phyloP scores from a whole-genome alignment of 2,888 invertebrate species.

The Siphlonurus alternatus region DNA sequence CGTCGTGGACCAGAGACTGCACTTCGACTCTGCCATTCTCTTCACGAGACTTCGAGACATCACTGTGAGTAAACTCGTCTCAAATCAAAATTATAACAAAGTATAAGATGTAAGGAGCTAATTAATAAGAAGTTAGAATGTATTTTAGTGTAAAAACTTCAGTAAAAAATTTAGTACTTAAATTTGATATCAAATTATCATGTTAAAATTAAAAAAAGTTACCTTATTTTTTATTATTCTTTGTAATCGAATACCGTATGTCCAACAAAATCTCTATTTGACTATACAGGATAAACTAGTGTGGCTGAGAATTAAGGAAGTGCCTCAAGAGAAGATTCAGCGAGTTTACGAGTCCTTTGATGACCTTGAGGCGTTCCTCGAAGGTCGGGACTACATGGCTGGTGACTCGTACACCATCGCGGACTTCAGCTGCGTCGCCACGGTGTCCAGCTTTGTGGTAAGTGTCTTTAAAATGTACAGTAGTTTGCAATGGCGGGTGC shows the following conservation, averaged over 20 bases:
- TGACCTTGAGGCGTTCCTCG: constrained; percentile 39
- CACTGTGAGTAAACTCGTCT: constrained; percentile 38
- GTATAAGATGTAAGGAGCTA: too few species aligned
- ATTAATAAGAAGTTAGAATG: too few species aligned
- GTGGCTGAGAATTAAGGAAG: constrained; percentile 37
- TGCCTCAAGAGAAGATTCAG: constrained; percentile 33
- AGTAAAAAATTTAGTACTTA: too few species aligned
- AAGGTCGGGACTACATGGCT: constrained; percentile 40
- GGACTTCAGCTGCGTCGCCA: constrained; percentile 40
- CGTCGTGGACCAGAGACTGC: constrained; percentile 40
- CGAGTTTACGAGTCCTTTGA: constrained; percentile 38
- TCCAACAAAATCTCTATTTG: too few species aligned
- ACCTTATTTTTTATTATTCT: constrained; percentile 41
- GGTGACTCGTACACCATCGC: constrained; percentile 44
- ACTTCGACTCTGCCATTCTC: constrained; percentile 42
- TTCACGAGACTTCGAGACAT: constrained; percentile 44
- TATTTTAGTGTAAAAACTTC: too few species aligned
- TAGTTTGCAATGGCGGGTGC: not conserved
- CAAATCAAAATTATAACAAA: too few species aligned
- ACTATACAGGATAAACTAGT: constrained; percentile 18
- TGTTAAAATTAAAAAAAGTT: not conserved
- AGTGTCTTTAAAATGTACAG: constrained; percentile 17
- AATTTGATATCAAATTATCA: not conserved
- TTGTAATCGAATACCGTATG: too few species aligned
- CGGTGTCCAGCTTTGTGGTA: constrained; percentile 37